Base-by-base conservation (phyloP, 2,113 vertebrate species). In the Onychorhynchus coronatus region DNA sequence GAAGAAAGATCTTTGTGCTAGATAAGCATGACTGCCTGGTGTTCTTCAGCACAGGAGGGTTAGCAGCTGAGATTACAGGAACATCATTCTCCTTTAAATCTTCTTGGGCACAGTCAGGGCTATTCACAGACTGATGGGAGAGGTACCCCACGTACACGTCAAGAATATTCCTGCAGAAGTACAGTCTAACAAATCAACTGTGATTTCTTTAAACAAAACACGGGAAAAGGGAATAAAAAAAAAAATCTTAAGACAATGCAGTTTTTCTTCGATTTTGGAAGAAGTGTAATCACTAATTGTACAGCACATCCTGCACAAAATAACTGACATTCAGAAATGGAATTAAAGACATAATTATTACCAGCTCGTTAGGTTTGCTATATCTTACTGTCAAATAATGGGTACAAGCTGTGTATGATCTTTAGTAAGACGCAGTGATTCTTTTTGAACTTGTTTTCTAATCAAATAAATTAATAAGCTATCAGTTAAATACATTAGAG, bases 71-170 rank as follows among this genome's bases (percentile, higher is more conserved):
- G 82, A 96, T 94, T 89, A 85, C 46, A 87, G 88, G 44, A 93
- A 72, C 88, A 88, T 82, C 70, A 71, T 75, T 84, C 72, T 94
- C 71, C 93, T 84, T 88, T 93, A 93, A 97, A 94, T 96, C 91
- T 89, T 78, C 72, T 91, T 77, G 94, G 86, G 83, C 74, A 91
- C 85, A 93, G 58, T 66, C 83, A 75, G 68, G 75, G 93, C 85
- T 82, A 42, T 88, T 97, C 96, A 80, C 93, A 96, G 92, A 83
- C 91, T 66, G 35, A 79, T 62, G 77, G 47, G 6, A 82, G 68
- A 39, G 44, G 83, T 46, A 87, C n/a, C 42, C 47, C 35, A 35
- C 21, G 16, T 47, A 63, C 79, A 71, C 0, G 0, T 22, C 25
- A 73, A 55, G 55, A 39, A 44, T 56, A 49, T 80, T 41, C 1